Percentiles rank a stretch among this genome's conserved stretches.
Conservation (phyloP, 1,140 invertebrate species). For the Pogonognathellus flavescens region DNA sequence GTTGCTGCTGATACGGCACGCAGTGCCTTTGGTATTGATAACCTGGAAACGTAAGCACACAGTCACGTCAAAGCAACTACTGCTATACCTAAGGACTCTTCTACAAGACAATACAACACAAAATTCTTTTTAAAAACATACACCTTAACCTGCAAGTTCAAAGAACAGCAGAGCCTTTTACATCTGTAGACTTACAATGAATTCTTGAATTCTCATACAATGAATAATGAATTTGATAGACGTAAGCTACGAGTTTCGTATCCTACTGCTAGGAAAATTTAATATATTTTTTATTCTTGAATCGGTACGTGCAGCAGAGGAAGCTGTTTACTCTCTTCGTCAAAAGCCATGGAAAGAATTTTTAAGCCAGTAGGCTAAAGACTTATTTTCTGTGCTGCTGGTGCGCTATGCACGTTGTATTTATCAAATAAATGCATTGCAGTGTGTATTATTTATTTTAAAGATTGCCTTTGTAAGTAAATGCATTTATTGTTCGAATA, state of each 20-base stretch:
- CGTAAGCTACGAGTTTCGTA: too few relatives aligned
- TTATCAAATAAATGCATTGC: not conserved
- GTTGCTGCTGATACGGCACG: not conserved
- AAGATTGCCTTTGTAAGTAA: not conserved
- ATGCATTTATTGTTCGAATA: not conserved
- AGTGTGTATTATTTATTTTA: not conserved
- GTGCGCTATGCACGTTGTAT: too few relatives aligned
- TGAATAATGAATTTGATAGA: too few relatives aligned
- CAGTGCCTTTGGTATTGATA: conserved; percentile 14
- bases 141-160: conserved; percentile 28
- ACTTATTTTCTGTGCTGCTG: too few relatives aligned
- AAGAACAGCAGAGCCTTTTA: not conserved
- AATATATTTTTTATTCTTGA: too few relatives aligned
- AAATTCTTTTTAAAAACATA: conserved; percentile 24
- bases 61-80: not conserved
- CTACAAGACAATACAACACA: not conserved
- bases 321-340: not conserved
- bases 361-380: too few relatives aligned
- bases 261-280: too few relatives aligned
- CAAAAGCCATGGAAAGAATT: too few relatives aligned
- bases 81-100: too few relatives aligned
- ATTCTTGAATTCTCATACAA: too few relatives aligned
- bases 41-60: conserved; percentile 1
- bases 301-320: not conserved
- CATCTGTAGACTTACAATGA: too few relatives aligned